Percentiles rank a stretch among this genome's conserved stretches.
These are phyloP conservation scores for Cromileptes altivelis DNA, from an alignment of 2,113 vertebrate species.

Conservation along the genomic window DNA sequence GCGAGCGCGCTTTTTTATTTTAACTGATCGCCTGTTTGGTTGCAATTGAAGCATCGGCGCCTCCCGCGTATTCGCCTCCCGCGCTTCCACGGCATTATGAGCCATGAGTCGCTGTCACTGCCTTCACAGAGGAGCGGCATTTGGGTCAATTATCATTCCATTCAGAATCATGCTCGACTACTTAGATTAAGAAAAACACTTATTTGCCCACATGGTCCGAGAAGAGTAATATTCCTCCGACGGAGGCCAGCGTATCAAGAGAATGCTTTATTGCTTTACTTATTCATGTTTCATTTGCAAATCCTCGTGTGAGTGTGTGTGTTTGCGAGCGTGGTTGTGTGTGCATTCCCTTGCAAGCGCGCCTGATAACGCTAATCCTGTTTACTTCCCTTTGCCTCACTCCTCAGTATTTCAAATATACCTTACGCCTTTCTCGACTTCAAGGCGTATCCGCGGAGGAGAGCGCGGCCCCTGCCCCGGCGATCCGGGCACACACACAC, in stretches of 20 bases:
- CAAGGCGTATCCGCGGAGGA: conserved; percentile 65
- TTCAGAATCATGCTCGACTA: conserved; percentile 63
- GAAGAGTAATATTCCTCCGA: conserved; percentile 62
- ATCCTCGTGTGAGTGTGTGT: conserved; percentile 51
- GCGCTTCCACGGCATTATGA: conserved; percentile 50
- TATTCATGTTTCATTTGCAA: conserved; percentile 84
- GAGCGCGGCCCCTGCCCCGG: conserved; percentile 57
- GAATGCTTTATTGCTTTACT: conserved; percentile 77
- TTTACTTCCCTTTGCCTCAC: conserved; percentile 74
- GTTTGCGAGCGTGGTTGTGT: conserved; percentile 38
- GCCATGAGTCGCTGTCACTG: conserved; percentile 59
- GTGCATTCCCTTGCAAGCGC: conserved; percentile 63
- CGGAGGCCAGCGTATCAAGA: conserved; percentile 59
- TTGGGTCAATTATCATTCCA: conserved; percentile 74
- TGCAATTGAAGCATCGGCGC: conserved; percentile 57
- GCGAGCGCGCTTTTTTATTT: conserved; percentile 52
- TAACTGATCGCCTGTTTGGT: conserved; percentile 73
- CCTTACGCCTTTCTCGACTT: conserved; percentile 71
- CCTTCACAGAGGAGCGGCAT: conserved; percentile 55
- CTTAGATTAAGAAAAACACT: conserved; percentile 69
- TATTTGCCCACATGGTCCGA: conserved; percentile 50
- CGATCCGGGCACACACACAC: conserved; percentile 41
- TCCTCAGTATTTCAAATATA: conserved; percentile 70
- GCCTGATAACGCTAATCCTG: conserved; percentile 84
- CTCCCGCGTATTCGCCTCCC: conserved; percentile 58